Evolutionary conservation across 2,113 vertebrate species (phyloP), one percentile per base, ranked within the genome.

Genomic region (Neolamprologus toae): DNA sequence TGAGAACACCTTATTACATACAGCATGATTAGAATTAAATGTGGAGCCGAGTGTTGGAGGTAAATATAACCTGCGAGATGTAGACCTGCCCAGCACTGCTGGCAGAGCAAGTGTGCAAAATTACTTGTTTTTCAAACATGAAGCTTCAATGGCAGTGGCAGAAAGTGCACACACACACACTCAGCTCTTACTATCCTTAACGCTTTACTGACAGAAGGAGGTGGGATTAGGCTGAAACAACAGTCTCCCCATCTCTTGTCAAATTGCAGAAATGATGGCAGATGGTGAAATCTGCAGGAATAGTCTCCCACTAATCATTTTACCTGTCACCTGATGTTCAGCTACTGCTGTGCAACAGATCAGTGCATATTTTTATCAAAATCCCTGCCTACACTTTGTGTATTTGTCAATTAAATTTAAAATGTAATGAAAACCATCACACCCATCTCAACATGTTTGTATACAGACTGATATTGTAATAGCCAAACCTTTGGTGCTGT

Each of bases 281-380:
- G 90, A 73, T 89, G 86, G 85, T 83, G 80, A 90, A 88, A 88
- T 92, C 66, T 40, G 55, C 59, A 81, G 86, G 68, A 88, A 90
- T 49, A 45, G 59, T 35, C 31, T 86, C 40, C 45, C 83, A 79
- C 83, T 80, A 42, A 55, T 85, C 83, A 31, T 68, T 84, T 79
- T 35, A 83, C 86, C 85, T 86, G 83, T 68, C 83, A 68, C 37
- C 68, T 66, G 59, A 37, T 68, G 57, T 78, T 86, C 84, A 80
- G 19, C 82, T 66, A 2, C 81, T 12, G 26, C 19, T 78, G 73
- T 78, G 45, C 66, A 80, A 79, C 55, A n/a, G 82, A 53, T 7
- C 76, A 78, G 3, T 55, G 33, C 33, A 80, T 89, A 63, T 82
- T 68, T 83, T 81, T 53, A 61, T 76, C 57, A 53, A 23, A 85